Percentiles rank a stretch among this genome's conserved stretches.
phyloP scores from a whole-genome alignment of 2,888 invertebrate species.

The Dolomedes plantarius region DNA sequence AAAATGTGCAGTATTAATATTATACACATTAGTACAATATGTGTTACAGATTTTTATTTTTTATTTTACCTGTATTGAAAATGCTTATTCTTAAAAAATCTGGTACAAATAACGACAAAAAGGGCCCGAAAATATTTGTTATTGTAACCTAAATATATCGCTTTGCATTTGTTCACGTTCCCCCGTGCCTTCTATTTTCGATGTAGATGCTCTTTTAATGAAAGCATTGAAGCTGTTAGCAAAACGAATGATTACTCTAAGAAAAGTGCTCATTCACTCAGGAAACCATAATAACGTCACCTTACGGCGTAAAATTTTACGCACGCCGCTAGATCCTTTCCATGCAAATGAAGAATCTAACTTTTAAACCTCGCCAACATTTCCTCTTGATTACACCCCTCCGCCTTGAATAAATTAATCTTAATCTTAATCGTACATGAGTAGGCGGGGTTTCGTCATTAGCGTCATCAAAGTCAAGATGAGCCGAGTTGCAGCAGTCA shows the following conservation, averaged over 20 bases:
- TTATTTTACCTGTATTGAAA: no score
- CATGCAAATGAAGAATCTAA: constrained; percentile 51
- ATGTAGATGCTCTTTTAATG: constrained; percentile 67
- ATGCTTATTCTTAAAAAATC: no score
- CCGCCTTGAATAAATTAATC: constrained; percentile 63
- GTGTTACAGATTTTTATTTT: no score
- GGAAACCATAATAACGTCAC: constrained; percentile 59
- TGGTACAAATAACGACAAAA: no score
- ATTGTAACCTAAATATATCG: background rate
- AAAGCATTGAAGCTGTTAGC: constrained; percentile 66
- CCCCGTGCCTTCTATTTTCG: constrained; percentile 19
- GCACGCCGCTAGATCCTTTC: constrained; percentile 26
- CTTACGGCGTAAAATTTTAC: constrained; percentile 55
- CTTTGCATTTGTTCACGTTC: constrained; percentile 40
- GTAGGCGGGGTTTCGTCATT: constrained; percentile 56
- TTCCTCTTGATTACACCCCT: constrained; percentile 52
- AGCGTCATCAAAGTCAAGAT: constrained; percentile 70
- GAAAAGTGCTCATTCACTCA: constrained; percentile 43
- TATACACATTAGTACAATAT: no score
- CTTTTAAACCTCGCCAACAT: constrained; percentile 54
- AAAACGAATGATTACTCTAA: constrained; percentile 57
- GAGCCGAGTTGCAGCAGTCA: constrained; percentile 54
- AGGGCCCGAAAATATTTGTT: no score
- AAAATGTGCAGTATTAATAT: no score
- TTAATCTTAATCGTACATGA: constrained; percentile 56